A percentile compares a stretch with the other conserved stretches of the same genome.
Conservation (phyloP, 2,888 invertebrate species). For the Invenusta paracnida region DNA sequence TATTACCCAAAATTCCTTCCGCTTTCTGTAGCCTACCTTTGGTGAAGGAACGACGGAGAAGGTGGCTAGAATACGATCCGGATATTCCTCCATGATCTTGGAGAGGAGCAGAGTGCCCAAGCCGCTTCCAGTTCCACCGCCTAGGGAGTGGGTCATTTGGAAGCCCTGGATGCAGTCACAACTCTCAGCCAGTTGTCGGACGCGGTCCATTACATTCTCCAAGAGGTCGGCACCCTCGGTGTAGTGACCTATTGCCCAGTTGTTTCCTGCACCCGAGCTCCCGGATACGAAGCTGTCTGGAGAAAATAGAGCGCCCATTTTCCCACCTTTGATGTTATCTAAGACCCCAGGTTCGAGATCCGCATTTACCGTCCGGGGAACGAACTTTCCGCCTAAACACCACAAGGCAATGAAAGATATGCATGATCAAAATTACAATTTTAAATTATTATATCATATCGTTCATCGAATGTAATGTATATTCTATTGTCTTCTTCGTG, state of each 20-base stretch:
- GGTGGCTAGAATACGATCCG: conserved; percentile 73
- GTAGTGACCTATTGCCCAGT: conserved; percentile 84
- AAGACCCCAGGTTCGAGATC: conserved; percentile 90
- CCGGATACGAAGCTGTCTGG: conserved; percentile 88
- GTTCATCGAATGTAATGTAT: too few species aligned
- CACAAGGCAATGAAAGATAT: too few species aligned
- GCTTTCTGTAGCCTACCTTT: conserved; percentile 65
- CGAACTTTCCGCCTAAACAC: too few species aligned
- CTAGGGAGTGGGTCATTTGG: conserved; percentile 19
- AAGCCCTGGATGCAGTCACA: conserved; percentile 79
- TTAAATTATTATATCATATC: too few species aligned
- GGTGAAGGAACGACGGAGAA: conserved; percentile 84
- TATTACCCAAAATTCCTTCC: too few species aligned
- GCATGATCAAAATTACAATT: too few species aligned
- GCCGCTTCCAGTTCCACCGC: conserved; percentile 51
- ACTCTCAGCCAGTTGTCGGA: conserved; percentile 74
- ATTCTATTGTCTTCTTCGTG: too few species aligned
- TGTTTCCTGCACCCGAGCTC: conserved; percentile 72
- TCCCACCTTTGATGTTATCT: conserved; percentile 86
- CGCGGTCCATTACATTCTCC: conserved; percentile 66
- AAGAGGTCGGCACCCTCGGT: conserved; percentile 73
- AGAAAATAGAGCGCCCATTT: conserved; percentile 81
- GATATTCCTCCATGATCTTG: conserved; percentile 53
- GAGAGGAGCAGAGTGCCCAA: conserved; percentile 52
- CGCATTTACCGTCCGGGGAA: conserved; percentile 68